Evolutionary conservation across 2,888 invertebrate species (phyloP).

Genomic region (Dascillus cervinus): DNA sequence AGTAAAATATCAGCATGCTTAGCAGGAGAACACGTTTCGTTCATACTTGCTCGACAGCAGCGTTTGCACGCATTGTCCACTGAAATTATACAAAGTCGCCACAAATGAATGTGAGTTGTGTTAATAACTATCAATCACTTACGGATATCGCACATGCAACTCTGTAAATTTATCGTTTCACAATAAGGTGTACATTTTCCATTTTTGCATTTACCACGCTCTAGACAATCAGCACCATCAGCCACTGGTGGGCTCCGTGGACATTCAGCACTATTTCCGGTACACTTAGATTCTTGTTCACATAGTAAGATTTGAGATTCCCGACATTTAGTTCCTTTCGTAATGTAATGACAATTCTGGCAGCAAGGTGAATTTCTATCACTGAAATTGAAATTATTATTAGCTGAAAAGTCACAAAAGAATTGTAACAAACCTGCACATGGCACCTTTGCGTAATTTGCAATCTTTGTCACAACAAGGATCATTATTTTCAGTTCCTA

Average conservation of each 20-base stretch:
- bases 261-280: conserved; percentile 73
- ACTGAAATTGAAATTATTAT: too few relatives aligned
- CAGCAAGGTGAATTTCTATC: conserved; percentile 97
- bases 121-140: too few relatives aligned
- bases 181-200: conserved; percentile 95
- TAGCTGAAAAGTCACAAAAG: neutral
- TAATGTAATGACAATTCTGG: conserved; percentile 82
- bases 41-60: conserved; percentile 86
- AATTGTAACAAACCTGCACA: conserved; percentile 60
- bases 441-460: conserved; percentile 76
- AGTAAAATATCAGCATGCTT: conserved; percentile 83
- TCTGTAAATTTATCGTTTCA: conserved; percentile 85
- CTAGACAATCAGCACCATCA: conserved; percentile 82
- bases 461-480: conserved; percentile 92
- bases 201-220: conserved; percentile 80
- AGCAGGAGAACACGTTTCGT: conserved; percentile 86
- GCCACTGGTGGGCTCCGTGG: conserved; percentile 80
- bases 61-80: conserved; percentile 89
- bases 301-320: conserved; percentile 88
- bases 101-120: too few relatives aligned
- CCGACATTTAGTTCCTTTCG: conserved; percentile 74
- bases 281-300: conserved; percentile 85
- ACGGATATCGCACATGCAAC: conserved; percentile 96
- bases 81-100: conserved; percentile 40
- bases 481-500: conserved; percentile 90